Evolutionary conservation across 2,888 invertebrate genomes (phyloP).

Genomic region (Ennomos erosarius): DNA sequence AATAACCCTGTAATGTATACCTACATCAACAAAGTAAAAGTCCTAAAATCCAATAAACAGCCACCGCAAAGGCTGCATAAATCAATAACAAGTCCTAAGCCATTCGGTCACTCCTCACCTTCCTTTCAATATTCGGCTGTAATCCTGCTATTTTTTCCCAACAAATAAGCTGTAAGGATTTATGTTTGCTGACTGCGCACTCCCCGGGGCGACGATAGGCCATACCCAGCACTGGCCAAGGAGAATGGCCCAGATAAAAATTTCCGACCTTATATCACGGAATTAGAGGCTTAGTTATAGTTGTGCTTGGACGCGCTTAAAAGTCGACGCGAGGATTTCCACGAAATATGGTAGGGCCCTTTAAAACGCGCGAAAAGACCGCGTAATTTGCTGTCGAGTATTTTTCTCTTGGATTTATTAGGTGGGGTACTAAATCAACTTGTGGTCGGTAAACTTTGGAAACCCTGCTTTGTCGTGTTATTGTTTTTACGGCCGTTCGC

Average conservation of each 20-base stretch:
- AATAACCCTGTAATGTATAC: too few relatives aligned
- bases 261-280: conserved; percentile 58
- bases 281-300: conserved; percentile 48
- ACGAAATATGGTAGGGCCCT: conserved; percentile 38
- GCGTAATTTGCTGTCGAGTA: conserved; percentile 35
- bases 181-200: conserved; percentile 49
- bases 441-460: conserved; percentile 9
- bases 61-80: conserved; percentile 35
- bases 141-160: conserved; percentile 52
- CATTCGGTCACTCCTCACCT: conserved; percentile 35
- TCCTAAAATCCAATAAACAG: not conserved
- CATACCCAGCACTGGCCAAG: conserved; percentile 29
- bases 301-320: conserved; percentile 40
- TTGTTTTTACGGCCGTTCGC: conserved; percentile 18
- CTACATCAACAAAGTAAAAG: too few relatives aligned
- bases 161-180: conserved; percentile 62
- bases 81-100: conserved; percentile 45
- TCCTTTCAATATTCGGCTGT: conserved; percentile 29
- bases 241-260: conserved; percentile 49
- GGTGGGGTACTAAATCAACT: conserved; percentile 34
- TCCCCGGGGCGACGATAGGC: conserved; percentile 39
- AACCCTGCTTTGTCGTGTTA: conserved; percentile 12
- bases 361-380: conserved; percentile 25
- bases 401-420: conserved; percentile 29
- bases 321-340: conserved; percentile 38